Conservation (phyloP, 1,140 invertebrate genomes). For the Zophobas atratus region DNA sequence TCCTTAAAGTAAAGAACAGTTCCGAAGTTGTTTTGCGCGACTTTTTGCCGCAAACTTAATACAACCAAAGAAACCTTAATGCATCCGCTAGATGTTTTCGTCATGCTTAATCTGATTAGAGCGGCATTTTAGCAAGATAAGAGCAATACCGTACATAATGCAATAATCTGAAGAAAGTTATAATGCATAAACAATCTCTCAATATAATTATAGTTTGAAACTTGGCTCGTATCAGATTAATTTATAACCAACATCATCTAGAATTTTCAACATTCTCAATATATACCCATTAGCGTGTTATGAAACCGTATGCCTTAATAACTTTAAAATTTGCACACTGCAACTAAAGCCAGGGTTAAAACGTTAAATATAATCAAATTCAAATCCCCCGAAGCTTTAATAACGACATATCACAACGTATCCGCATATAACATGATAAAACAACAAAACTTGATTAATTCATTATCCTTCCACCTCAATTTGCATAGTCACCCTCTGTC, state of each 20-base stretch:
- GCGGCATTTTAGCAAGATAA: constrained; percentile 31
- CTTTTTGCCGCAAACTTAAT: constrained; percentile 18
- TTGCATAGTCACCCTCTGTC: constrained; percentile 37
- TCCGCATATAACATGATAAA: constrained; percentile 38
- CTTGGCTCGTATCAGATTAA: constrained; percentile 36
- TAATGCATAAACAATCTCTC: constrained; percentile 41
- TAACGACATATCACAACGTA: constrained; percentile 41
- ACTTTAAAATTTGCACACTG: constrained; percentile 36
- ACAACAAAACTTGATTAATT: constrained; percentile 43
- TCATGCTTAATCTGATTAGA: constrained; percentile 37
- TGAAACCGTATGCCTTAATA: constrained; percentile 42
- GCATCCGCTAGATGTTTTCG: constrained; percentile 24
- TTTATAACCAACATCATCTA: constrained; percentile 27
- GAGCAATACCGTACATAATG: constrained; percentile 33
- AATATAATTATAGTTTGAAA: constrained; percentile 42
- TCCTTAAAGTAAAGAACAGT: neutral
- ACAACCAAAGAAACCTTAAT: constrained; percentile 36
- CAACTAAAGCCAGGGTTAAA: constrained; percentile 41
- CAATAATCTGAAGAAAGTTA: constrained; percentile 42
- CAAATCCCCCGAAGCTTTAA: constrained; percentile 42
- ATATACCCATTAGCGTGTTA: constrained; percentile 39
- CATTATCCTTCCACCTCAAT: constrained; percentile 41
- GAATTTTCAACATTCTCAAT: constrained; percentile 39
- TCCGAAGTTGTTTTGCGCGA: constrained; percentile 3
- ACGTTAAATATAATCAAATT: constrained; percentile 43